A percentile compares a stretch with the other conserved stretches of the same genome.
phyloP scores from a whole-genome alignment of 2,797 vertebrate species.

The Rallus crepitans region DNA sequence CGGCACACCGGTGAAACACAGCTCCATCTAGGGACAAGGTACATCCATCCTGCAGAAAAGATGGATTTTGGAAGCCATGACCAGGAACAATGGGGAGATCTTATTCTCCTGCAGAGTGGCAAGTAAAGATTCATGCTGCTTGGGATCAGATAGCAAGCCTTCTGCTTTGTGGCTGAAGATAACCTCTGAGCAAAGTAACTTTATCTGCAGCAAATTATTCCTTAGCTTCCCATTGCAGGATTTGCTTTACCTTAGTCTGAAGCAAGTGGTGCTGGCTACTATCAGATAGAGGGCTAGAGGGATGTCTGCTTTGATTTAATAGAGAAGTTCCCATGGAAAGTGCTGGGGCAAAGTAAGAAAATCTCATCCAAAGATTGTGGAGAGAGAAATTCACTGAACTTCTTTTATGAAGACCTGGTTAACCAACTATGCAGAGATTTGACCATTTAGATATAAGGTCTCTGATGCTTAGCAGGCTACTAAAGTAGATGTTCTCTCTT shows the following conservation, averaged over 20 bases:
- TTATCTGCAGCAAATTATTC: constrained; percentile 60
- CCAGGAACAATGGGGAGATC: neutral
- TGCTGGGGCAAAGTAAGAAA: constrained; percentile 2
- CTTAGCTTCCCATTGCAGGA: constrained; percentile 61
- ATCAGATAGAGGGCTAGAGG: constrained; percentile 26
- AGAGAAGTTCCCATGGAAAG: constrained; percentile 13
- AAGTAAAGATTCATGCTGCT: constrained; percentile 42
- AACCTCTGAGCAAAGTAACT: constrained; percentile 59
- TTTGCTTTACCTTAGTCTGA: constrained; percentile 54
- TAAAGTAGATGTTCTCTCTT: neutral
- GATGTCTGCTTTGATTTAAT: constrained; percentile 57
- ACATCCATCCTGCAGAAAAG: neutral
- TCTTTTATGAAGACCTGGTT: neutral
- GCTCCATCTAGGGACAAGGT: constrained; percentile 56
- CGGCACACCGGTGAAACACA: neutral
- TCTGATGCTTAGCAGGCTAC: neutral
- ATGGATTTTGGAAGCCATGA: neutral
- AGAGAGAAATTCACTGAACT: constrained; percentile 26
- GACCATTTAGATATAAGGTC: neutral
- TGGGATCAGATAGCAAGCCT: constrained; percentile 48
- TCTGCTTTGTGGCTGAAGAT: constrained; percentile 61
- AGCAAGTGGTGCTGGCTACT: constrained; percentile 28
- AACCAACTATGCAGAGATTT: constrained; percentile 35
- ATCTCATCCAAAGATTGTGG: neutral
- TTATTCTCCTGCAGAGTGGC: constrained; percentile 11